Percentiles rank a stretch among this genome's conserved stretches.
These are phyloP conservation scores for Caenorhabditis plicata DNA, from an alignment of 2,888 invertebrate genomes.

Conservation along the genomic window DNA sequence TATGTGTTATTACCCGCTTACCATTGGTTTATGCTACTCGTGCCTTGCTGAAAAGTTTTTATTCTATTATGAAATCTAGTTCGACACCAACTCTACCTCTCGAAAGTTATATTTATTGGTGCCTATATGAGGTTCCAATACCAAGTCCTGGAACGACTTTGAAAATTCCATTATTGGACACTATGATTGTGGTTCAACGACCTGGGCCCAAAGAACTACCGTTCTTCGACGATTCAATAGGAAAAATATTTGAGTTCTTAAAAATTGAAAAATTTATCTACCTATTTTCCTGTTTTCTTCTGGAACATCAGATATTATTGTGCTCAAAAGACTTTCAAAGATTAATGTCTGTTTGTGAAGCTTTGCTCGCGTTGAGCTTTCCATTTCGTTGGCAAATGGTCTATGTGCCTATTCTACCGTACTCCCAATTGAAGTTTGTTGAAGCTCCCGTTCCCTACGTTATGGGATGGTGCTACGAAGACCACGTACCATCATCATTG, in stretches of 20 bases:
- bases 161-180: conserved; percentile 59
- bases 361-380: conserved; percentile 83
- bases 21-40: conserved; percentile 82
- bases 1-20: conserved; percentile 86
- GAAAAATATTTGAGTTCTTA: conserved; percentile 81
- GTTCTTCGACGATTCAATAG: conserved; percentile 86
- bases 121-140: conserved; percentile 85
- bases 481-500: conserved; percentile 56
- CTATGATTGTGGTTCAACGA: conserved; percentile 55
- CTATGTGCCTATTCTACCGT: conserved; percentile 95
- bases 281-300: conserved; percentile 87
- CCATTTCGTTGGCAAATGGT: conserved; percentile 98
- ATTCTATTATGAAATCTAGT: conserved; percentile 71
- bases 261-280: conserved; percentile 89
- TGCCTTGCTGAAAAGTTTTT: conserved; percentile 74
- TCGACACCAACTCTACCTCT: conserved; percentile 74
- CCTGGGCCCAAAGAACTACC: conserved; percentile 78
- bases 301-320: conserved; percentile 94
- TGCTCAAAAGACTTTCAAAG: conserved; percentile 92
- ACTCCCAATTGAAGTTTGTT: conserved; percentile 80
- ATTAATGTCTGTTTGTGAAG: conserved; percentile 93
- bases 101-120: conserved; percentile 91
- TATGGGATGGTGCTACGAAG: conserved; percentile 79
- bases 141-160: conserved; percentile 87
- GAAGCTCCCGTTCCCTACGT: conserved; percentile 99